These are phyloP conservation scores for Craseonycteris thonglongyai DNA, from an alignment of 2,113 vertebrate genomes.

Conservation along the genomic window DNA sequence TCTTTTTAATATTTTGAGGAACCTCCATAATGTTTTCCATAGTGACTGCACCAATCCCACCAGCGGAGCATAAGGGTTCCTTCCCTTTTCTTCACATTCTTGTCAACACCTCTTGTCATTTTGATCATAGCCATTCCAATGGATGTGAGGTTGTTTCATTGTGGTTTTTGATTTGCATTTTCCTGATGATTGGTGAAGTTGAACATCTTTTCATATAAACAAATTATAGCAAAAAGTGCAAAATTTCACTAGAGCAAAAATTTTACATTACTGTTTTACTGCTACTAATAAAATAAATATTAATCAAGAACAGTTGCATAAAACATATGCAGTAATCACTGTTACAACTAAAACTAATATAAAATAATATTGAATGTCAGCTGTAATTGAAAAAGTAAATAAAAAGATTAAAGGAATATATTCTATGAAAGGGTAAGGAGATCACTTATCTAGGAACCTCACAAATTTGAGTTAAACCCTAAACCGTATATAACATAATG, in stretches of 20 bases:
- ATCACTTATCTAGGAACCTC: not conserved
- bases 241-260: not conserved
- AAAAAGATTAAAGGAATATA: not conserved
- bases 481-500: fast-evolving
- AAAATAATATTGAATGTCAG: too few species aligned
- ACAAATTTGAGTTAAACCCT: not conserved
- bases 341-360: too few species aligned
- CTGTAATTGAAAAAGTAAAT: not conserved
- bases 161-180: not conserved
- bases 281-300: not conserved
- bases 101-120: too few species aligned
- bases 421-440: not conserved
- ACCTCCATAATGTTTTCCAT: not conserved
- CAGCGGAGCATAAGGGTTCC: not conserved
- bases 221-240: not conserved
- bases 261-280: not conserved
- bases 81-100: not conserved
- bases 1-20: not conserved
- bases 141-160: not conserved
- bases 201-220: not conserved
- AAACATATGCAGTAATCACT: too few species aligned
- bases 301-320: not conserved
- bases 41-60: not conserved
- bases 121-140: not conserved
- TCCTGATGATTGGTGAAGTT: not conserved